A percentile compares a stretch with the other conserved stretches of the same genome.
These are phyloP conservation scores for Gymnodraco acuticeps DNA, from an alignment of 2,797 vertebrate species.

Conservation along the genomic window DNA sequence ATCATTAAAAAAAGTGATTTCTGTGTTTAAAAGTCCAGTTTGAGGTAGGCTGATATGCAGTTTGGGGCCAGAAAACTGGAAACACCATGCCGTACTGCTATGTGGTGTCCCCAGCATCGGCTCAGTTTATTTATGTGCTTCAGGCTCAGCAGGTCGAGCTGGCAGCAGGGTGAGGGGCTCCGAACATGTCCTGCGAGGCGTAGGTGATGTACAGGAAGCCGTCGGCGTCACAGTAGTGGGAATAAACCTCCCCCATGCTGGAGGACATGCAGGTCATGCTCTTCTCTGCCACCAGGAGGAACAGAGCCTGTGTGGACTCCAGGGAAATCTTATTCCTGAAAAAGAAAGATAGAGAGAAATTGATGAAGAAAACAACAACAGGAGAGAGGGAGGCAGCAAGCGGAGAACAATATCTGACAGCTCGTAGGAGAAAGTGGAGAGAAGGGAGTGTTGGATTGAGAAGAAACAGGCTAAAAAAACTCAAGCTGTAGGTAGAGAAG, in stretches of 20 bases:
- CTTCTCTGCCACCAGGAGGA: constrained; percentile 85
- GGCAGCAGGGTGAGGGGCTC: constrained; percentile 60
- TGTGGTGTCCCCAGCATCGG: constrained; percentile 18
- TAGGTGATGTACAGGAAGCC: constrained; percentile 91
- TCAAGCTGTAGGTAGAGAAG: neutral
- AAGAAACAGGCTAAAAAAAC: neutral
- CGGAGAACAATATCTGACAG: constrained; percentile 31
- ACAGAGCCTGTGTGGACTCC: constrained; percentile 84
- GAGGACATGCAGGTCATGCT: constrained; percentile 87
- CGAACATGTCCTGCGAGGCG: constrained; percentile 89
- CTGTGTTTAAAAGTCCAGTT: constrained; percentile 28
- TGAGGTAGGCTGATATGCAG: constrained; percentile 63
- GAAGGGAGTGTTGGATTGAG: neutral
- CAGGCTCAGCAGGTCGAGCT: constrained; percentile 49
- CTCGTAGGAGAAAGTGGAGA: neutral
- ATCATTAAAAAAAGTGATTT: neutral
- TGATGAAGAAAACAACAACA: neutral
- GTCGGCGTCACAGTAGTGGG: constrained; percentile 82
- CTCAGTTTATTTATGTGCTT: constrained; percentile 44
- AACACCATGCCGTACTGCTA: neutral
- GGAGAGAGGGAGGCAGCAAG: neutral
- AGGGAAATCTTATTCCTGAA: constrained; percentile 85
- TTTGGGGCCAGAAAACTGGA: constrained; percentile 18
- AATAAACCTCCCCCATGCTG: constrained; percentile 88
- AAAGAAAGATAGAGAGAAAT: constrained; percentile 11